Base-by-base conservation (phyloP, 2,113 vertebrate species). In the Ceyx margarethae region DNA sequence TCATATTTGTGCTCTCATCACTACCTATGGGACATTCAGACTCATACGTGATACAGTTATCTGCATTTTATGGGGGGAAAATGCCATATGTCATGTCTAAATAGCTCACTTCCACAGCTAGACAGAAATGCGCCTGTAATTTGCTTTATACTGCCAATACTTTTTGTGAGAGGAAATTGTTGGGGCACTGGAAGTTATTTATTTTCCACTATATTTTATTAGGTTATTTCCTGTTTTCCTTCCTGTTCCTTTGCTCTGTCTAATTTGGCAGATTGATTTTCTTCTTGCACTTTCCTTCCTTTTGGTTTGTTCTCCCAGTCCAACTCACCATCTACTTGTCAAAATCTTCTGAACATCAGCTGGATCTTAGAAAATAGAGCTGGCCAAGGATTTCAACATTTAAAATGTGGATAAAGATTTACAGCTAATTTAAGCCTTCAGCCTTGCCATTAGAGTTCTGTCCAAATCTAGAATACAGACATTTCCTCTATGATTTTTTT, bases 201-300 rank as follows among this genome's bases (percentile, higher is more conserved):
- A 94, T 96, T 96, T 96, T 89, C 87, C 54, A 87, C 87, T 96
- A 91, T 89, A 95, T 93, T 95, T 96, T 95, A 95, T 87, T 92
- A 82, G 94, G 89, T 85, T 96, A 75, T 93, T 96, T 96, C 96
- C 96, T 96, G 96, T 93, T 96, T 96, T 96, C 92, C 95, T 96
- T 96, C 92, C 91, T 94, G 79, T 75, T 96, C 92, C 87, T 94
- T 96, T 94, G 81, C 81, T 87, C 95, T 94, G 92, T 95, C 96
- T 92, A 89, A 91, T 94, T 94, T 94, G 91, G 81, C 92, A 95
- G 95, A 96, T 91, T 96, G 75, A 96, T 96, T 91, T 94, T 87
- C 91, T 96, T 80, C 81, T 87, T 96, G 81, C 56, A 87, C 84
- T 96, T 95, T 92, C 57, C 57, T 83, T 94, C 56, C 60, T 94